Percentiles rank a stretch among this genome's conserved stretches.
phyloP scores from a whole-genome alignment of 1,140 invertebrate species.

The Prorops nasuta region DNA sequence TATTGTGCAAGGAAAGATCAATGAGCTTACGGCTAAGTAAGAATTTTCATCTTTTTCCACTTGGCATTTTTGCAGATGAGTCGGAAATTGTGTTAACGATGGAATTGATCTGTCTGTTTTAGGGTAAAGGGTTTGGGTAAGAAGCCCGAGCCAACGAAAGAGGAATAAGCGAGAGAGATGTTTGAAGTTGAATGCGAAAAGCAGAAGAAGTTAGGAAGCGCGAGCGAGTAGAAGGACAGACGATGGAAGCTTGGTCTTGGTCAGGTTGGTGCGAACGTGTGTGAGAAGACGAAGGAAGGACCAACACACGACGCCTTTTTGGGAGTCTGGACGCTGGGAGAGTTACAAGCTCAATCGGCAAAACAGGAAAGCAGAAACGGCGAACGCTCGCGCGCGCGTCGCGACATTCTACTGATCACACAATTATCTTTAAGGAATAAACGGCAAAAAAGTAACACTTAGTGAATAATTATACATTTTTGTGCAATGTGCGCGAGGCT shows the following conservation, averaged over 20 bases:
- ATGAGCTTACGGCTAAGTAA: constrained; percentile 86
- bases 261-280: too few relatives aligned
- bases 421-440: constrained; percentile 21
- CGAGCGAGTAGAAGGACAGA: constrained; percentile 1
- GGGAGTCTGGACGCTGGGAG: constrained; percentile 5
- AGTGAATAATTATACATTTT: constrained; percentile 39
- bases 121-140: constrained; percentile 88
- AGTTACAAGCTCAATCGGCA: not conserved
- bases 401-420: constrained; percentile 19
- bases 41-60: constrained; percentile 49
- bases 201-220: constrained; percentile 8
- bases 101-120: too few relatives aligned
- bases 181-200: constrained; percentile 18
- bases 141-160: constrained; percentile 78
- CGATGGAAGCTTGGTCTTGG: not conserved
- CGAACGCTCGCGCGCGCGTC: constrained; percentile 10
- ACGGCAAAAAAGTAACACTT: constrained; percentile 33
- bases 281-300: not conserved
- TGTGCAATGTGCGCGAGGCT: constrained; percentile 26
- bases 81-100: too few relatives aligned
- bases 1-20: constrained; percentile 82
- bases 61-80: too few relatives aligned
- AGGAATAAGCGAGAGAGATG: constrained; percentile 66
- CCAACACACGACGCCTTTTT: too few relatives aligned
- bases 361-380: not conserved